These are phyloP conservation scores for Atta colombica DNA, from an alignment of 1,140 invertebrate species.

Conservation along the genomic window DNA sequence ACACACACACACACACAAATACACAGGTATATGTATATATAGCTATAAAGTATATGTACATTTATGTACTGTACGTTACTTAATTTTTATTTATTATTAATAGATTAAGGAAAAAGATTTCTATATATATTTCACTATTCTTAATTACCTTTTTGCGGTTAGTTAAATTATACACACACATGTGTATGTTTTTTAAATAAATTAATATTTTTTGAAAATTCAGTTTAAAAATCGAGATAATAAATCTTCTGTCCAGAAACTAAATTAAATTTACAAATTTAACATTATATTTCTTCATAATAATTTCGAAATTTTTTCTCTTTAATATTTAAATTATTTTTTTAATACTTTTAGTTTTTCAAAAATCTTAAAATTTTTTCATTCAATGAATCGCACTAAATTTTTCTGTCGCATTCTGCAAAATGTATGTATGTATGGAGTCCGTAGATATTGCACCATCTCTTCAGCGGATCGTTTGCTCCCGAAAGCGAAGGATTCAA, in stretches of 20 bases:
- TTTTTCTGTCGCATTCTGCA: constrained; percentile 31
- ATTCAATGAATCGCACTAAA: constrained; percentile 26
- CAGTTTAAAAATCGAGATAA: no score
- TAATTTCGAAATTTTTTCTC: not conserved
- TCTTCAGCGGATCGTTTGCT: constrained; percentile 50
- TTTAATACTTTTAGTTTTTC: not conserved
- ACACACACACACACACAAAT: no score
- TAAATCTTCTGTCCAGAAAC: no score
- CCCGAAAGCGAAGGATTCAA: constrained; percentile 59
- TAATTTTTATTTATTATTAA: not conserved
- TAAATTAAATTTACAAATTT: not conserved
- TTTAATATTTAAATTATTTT: not conserved
- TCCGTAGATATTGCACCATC: constrained; percentile 52
- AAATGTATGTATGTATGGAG: constrained; percentile 55
- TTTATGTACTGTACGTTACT: not conserved
- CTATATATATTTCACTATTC: not conserved
- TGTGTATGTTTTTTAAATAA: no score
- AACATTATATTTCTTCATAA: not conserved
- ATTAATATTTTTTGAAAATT: no score
- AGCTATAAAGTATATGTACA: no score
- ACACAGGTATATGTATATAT: no score
- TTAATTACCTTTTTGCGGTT: not conserved
- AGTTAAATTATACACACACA: no score
- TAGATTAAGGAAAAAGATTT: not conserved
- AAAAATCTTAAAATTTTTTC: not conserved